phyloP scores from a whole-genome alignment of 2,113 vertebrate genomes.

The Otocyon megalotis region DNA sequence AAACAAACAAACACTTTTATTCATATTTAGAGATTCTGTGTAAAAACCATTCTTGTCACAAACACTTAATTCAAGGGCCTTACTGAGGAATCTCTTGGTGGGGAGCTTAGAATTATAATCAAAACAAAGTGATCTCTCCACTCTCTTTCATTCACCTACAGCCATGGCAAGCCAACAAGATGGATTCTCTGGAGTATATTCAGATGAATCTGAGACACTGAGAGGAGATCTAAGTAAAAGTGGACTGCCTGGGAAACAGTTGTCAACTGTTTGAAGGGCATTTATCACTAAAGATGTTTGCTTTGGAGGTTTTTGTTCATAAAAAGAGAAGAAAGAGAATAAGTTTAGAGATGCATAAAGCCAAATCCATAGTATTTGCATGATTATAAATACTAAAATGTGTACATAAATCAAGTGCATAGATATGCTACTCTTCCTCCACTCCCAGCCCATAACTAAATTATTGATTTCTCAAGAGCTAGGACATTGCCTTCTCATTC shows the following conservation, averaged over 20 bases:
- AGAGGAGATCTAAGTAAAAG: background rate
- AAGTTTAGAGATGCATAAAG: background rate
- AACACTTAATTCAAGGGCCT: background rate
- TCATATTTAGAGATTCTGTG: slow-evolving; percentile 9
- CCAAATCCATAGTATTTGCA: background rate
- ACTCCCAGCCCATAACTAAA: background rate
- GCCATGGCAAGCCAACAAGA: background rate
- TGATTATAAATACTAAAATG: background rate
- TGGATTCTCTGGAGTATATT: background rate
- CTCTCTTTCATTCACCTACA: background rate
- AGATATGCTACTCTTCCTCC: background rate
- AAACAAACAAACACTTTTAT: background rate
- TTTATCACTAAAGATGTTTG: background rate
- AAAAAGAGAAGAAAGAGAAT: background rate
- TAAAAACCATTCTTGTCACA: slow-evolving; percentile 11
- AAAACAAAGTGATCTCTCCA: background rate
- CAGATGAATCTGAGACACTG: background rate
- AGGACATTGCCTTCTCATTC: background rate
- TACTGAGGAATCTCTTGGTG: background rate
- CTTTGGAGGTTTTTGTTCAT: background rate
- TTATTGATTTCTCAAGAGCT: background rate
- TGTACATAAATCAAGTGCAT: background rate
- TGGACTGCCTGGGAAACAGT: background rate
- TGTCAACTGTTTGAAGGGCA: background rate
- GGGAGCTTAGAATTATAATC: background rate